These are phyloP conservation scores for Pinna nobilis DNA, from an alignment of 1,140 invertebrate species.

Conservation along the genomic window DNA sequence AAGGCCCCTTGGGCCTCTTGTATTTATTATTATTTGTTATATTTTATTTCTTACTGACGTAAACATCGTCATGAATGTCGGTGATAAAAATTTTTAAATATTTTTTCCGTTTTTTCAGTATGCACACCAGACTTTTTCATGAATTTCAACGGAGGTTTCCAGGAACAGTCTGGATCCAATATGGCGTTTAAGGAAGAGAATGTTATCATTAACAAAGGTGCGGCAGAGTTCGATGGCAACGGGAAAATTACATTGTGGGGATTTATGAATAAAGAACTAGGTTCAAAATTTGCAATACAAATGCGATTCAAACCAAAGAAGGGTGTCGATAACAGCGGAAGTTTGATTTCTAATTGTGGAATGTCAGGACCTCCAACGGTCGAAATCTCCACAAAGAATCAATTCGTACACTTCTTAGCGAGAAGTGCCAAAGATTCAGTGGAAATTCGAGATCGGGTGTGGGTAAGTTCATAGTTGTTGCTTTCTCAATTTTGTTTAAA, in stretches of 20 bases:
- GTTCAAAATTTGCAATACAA: slow-evolving; percentile 24
- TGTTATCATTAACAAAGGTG: neutral
- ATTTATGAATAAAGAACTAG: slow-evolving; percentile 38
- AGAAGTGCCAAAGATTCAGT: slow-evolving; percentile 2
- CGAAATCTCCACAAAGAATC: slow-evolving; percentile 9
- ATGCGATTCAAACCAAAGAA: slow-evolving; percentile 15
- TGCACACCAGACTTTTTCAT: slow-evolving; percentile 26
- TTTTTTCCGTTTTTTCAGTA: neutral
- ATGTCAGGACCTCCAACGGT: slow-evolving; percentile 12
- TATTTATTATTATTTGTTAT: too few relatives aligned
- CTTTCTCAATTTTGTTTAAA: neutral
- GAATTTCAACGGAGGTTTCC: slow-evolving; percentile 25
- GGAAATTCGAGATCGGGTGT: neutral
- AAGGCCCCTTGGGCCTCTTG: too few relatives aligned
- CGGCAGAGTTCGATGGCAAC: slow-evolving; percentile 25
- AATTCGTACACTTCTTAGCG: neutral
- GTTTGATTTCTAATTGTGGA: slow-evolving; percentile 33
- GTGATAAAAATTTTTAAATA: too few relatives aligned
- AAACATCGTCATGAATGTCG: too few relatives aligned
- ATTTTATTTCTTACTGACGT: too few relatives aligned
- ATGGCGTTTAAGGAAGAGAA: slow-evolving; percentile 27
- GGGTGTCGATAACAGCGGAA: neutral
- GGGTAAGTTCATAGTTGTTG: slow-evolving; percentile 3
- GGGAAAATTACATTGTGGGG: slow-evolving; percentile 31
- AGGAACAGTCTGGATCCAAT: slow-evolving; percentile 30